Conservation (phyloP, 2,888 invertebrate species). For the Cheilosia scutellata region DNA sequence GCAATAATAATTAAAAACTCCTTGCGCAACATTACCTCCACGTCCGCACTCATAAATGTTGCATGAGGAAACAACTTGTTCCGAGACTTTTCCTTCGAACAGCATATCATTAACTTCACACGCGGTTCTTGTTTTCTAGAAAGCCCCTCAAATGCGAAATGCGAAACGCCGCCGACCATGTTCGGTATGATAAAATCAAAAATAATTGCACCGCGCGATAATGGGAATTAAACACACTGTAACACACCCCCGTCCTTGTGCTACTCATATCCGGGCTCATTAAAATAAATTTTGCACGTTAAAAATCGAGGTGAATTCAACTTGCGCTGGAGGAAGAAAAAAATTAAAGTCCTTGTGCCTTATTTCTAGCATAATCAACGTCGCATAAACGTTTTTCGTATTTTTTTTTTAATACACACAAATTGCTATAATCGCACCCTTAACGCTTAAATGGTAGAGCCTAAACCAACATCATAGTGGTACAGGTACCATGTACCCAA, state of each 20-base stretch:
- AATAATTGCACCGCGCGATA: slow-evolving; percentile 66
- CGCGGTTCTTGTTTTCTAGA: slow-evolving; percentile 9
- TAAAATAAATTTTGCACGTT: slow-evolving; percentile 64
- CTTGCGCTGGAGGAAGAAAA: background rate
- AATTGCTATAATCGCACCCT: slow-evolving; percentile 54
- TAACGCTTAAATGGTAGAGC: slow-evolving; percentile 23
- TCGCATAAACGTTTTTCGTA: slow-evolving; percentile 37
- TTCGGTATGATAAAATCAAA: slow-evolving; percentile 59
- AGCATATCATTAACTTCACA: slow-evolving; percentile 37
- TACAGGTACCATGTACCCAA: slow-evolving; percentile 6
- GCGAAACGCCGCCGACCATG: background rate
- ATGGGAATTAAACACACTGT: slow-evolving; percentile 61
- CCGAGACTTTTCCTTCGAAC: slow-evolving; percentile 13
- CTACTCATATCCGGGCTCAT: slow-evolving; percentile 50
- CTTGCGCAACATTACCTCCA: slow-evolving; percentile 43
- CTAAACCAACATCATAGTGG: slow-evolving; percentile 39
- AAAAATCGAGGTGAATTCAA: slow-evolving; percentile 1
- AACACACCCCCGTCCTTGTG: slow-evolving; percentile 28
- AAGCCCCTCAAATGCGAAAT: slow-evolving; percentile 17
- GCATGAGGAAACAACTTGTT: slow-evolving; percentile 46
- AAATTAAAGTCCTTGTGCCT: slow-evolving; percentile 14
- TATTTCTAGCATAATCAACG: slow-evolving; percentile 19
- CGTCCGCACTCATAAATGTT: slow-evolving; percentile 41
- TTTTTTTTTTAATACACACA: slow-evolving; percentile 22
- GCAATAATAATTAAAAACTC: slow-evolving; percentile 35